Base-by-base conservation (phyloP, 2,113 vertebrate species). In the Anarrhichthys ocellatus region DNA sequence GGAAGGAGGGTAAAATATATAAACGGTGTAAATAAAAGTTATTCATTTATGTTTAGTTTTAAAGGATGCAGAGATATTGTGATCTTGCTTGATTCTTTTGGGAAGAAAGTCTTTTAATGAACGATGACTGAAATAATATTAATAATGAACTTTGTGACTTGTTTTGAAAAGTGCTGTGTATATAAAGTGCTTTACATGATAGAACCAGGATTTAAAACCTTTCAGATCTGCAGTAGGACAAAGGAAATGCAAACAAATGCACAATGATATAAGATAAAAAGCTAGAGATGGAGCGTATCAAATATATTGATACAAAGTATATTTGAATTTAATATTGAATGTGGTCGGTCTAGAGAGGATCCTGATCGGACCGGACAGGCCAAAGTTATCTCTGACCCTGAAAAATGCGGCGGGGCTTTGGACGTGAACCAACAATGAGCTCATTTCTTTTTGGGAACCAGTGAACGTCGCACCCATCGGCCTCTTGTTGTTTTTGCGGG, bases 341-440 rank as follows among this genome's bases (percentile, higher is more conserved):
- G 27, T 27, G 27, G 65, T 17, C 9, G 56, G 29, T 83, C 64
- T 70, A 54, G 64, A 88, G 48, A 82, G 82, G 86, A 67, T 71
- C 82, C 84, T 93, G 83, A 94, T 94, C 3, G 79, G 87, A 91
- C 84, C 61, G 66, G 94, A 95, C 91, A 85, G 89, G 82, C 74
- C 15, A 83, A 74, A 83, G 88, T 89, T 93, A 90, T 93, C 94
- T 91, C 85, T 92, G 93, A 88, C 92, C 92, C 88, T 88, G 88
- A 93, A 94, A 92, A 92, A 93, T 94, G 91, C 68, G 65, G 72
- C 58, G 8, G 84, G 86, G 83, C 82, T 94, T 93, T 95, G 94
- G 93, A 88, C 71, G 2, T 69, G 87, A 89, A 89, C 91, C 94
- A 95, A 89, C 89, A 85, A 80, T 95, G 95, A 95, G 92, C 90